Conservation (phyloP, 2,113 vertebrate species). For the Triplophysa rosa region DNA sequence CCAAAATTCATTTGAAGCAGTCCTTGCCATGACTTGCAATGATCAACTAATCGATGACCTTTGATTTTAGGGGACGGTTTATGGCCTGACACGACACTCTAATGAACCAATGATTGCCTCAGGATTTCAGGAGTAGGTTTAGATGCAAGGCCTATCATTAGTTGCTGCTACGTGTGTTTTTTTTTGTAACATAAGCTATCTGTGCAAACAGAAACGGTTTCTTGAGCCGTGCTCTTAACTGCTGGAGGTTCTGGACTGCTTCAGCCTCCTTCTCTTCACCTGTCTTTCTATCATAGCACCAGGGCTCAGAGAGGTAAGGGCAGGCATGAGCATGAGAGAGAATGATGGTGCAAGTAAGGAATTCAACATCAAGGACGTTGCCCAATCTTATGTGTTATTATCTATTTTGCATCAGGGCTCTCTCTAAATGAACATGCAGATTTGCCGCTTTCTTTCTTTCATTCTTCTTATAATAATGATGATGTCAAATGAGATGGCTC, state of each 20-base stretch:
- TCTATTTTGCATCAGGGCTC: conserved; percentile 67
- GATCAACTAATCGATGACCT: neutral
- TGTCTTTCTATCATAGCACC: neutral
- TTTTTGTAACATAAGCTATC: neutral
- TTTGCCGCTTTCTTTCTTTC: conserved; percentile 67
- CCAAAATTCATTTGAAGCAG: neutral
- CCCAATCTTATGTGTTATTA: conserved; percentile 66
- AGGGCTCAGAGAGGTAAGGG: neutral
- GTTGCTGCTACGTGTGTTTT: too few relatives aligned
- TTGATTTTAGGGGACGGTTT: neutral
- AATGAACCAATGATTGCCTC: neutral
- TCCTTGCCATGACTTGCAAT: neutral
- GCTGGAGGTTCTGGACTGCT: neutral
- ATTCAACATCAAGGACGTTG: conserved; percentile 71
- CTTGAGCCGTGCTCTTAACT: neutral
- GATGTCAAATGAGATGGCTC: conserved; percentile 67
- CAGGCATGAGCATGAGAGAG: neutral
- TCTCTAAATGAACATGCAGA: conserved; percentile 75
- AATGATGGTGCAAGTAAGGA: conserved; percentile 43
- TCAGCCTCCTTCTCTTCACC: neutral
- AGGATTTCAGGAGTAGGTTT: neutral
- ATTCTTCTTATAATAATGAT: conserved; percentile 69
- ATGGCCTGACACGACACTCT: too few relatives aligned
- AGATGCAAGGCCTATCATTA: too few relatives aligned
- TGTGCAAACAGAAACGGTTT: neutral